Conservation (phyloP, 1,140 invertebrate genomes). For the Pogonomyrmex barbatus region DNA sequence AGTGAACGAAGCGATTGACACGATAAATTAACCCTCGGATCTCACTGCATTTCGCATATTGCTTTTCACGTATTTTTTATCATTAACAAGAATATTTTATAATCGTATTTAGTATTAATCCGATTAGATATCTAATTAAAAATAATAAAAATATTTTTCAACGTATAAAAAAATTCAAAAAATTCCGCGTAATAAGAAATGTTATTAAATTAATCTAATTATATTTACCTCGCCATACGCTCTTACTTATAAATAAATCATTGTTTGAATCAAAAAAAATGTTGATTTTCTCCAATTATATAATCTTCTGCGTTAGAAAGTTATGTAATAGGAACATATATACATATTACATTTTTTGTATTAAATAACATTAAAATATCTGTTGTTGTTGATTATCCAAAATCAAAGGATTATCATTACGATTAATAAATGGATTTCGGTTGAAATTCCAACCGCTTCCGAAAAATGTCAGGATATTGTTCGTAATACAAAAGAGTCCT, state of each 20-base stretch:
- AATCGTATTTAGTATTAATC: not conserved
- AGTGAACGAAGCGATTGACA: constrained; percentile 41
- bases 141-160: not conserved
- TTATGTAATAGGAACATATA: not conserved
- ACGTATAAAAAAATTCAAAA: not conserved
- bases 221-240: not conserved
- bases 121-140: constrained; percentile 16
- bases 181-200: not conserved
- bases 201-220: constrained; percentile 18
- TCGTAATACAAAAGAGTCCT: constrained; percentile 15
- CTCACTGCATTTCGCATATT: not conserved
- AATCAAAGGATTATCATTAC: not conserved
- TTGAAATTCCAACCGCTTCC: constrained; percentile 8
- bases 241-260: constrained; percentile 4
- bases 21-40: constrained; percentile 46
- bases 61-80: not conserved
- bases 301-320: not conserved
- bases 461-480: not conserved
- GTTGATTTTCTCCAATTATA: not conserved
- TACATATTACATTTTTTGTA: not conserved
- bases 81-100: constrained; percentile 12
- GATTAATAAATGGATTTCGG: not conserved
- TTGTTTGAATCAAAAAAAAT: not conserved
- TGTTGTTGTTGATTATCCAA: not conserved
- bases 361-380: not conserved